A percentile compares a stretch with the other conserved stretches of the same genome.
Conservation (phyloP, 2,888 invertebrate genomes). For the Scaptomyza tumidula region DNA sequence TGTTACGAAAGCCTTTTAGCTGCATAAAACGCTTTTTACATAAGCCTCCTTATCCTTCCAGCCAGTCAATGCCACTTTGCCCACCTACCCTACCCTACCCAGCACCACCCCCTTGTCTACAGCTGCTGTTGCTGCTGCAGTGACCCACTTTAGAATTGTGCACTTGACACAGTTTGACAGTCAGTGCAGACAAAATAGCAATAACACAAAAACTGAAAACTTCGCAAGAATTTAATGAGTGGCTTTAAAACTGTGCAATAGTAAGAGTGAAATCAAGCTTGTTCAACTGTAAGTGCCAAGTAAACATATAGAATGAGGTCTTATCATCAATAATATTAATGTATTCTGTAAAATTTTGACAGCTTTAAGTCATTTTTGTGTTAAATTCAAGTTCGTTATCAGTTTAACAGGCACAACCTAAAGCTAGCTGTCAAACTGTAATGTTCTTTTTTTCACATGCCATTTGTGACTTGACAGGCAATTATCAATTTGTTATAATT, state of each 20-base stretch:
- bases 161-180: conserved; percentile 78
- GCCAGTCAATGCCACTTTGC: conserved; percentile 12
- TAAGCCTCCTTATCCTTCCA: conserved; percentile 65
- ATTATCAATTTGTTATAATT: neutral
- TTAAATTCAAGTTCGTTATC: neutral
- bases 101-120: neutral
- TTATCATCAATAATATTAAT: neutral
- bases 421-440: neutral
- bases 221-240: conserved; percentile 3
- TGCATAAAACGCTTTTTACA: conserved; percentile 73
- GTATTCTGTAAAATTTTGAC: neutral
- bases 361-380: neutral
- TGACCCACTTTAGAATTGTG: conserved; percentile 69
- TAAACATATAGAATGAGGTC: neutral
- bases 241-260: conserved; percentile 9
- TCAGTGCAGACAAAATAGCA: conserved; percentile 54
- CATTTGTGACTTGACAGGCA: neutral
- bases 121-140: conserved; percentile 28
- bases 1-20: conserved; percentile 61
- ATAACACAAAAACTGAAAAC: conserved; percentile 1
- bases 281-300: neutral
- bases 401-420: neutral
- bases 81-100: conserved; percentile 1
- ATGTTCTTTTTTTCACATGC: neutral
- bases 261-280: neutral